Evolutionary conservation across 2,888 invertebrate genomes (phyloP).

Genomic region (Camponotus fellah): DNA sequence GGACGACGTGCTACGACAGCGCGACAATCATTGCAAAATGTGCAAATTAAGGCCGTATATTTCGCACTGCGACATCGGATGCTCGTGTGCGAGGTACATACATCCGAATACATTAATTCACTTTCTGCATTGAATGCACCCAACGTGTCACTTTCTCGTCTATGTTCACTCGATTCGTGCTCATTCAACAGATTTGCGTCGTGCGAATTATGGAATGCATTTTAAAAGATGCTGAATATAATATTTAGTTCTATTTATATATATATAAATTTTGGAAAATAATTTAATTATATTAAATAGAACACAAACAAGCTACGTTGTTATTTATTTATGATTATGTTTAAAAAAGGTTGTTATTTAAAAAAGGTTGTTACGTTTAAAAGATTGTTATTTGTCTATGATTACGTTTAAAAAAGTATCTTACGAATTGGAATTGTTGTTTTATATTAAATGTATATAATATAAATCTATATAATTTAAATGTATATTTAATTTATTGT

Average conservation of each 20-base stretch:
- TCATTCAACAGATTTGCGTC: background rate
- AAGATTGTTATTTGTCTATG: too few species aligned
- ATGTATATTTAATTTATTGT: background rate
- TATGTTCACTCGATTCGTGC: background rate
- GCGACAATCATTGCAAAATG: slow-evolving; percentile 41
- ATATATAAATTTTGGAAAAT: background rate
- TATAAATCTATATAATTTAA: too few species aligned
- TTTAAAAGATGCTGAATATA: background rate
- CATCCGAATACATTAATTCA: slow-evolving; percentile 29
- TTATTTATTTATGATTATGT: background rate
- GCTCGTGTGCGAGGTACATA: slow-evolving; percentile 1
- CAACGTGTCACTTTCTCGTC: slow-evolving; percentile 18
- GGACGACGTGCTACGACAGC: background rate
- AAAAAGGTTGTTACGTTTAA: too few species aligned
- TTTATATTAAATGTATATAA: background rate
- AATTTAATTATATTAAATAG: background rate
- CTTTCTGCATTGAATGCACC: slow-evolving; percentile 34
- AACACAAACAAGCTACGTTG: background rate
- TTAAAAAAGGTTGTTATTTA: background rate
- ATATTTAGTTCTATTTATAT: background rate
- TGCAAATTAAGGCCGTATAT: slow-evolving; percentile 28
- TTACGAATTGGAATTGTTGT: background rate
- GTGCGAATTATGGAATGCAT: background rate
- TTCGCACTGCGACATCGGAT: slow-evolving; percentile 23
- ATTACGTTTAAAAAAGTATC: too few species aligned